Base-by-base conservation (phyloP, 2,113 vertebrate genomes). In the Caranx melampygus region DNA sequence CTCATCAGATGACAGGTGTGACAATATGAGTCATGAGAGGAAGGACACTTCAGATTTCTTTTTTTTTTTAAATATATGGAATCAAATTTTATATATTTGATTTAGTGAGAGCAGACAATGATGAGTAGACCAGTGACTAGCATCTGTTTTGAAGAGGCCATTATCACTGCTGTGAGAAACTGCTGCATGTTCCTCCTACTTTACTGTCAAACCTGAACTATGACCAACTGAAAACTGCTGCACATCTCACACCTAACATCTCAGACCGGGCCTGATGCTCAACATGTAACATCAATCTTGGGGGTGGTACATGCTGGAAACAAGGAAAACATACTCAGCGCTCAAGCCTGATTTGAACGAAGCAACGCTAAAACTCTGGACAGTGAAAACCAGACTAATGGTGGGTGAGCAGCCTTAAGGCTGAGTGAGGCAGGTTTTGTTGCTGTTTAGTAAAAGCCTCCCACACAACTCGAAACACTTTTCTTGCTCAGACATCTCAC, bases 371-470 rank as follows among this genome's bases (percentile, higher is more conserved):
- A 57, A 57, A 31, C 2, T 14, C 52, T 26, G 52, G 26, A 49
- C 21, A 62, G 44, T 82, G 72, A 84, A 69, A 69, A 58, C 55
- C 77, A 86, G 72, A 79, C 78, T 37, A 68, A 73, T 75, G 7
- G 79, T 83, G 59, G 72, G 80, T 80, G 79, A 78, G 81, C 58
- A 68, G 81, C 70, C 64, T 75, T 79, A 69, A 49, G 26, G 62
- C 70, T 34, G 49, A 81, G 61, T 31, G 47, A 33, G 15, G 51
- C 37, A 67, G 47, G 75, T 64, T 69, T 80, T 26, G 35, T 58
- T 65, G 2, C 40, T 9, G 44, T 20, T 78, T 55, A 88, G 45
- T 72, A 69, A 82, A 91, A 76, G 26, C 70, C 59, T 80, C 84
- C 88, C 67, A 84, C 88, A 58, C 59, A 70, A 62, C 63, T 73